phyloP scores from a whole-genome alignment of 2,113 vertebrate species.

The Bufo gargarizans region DNA sequence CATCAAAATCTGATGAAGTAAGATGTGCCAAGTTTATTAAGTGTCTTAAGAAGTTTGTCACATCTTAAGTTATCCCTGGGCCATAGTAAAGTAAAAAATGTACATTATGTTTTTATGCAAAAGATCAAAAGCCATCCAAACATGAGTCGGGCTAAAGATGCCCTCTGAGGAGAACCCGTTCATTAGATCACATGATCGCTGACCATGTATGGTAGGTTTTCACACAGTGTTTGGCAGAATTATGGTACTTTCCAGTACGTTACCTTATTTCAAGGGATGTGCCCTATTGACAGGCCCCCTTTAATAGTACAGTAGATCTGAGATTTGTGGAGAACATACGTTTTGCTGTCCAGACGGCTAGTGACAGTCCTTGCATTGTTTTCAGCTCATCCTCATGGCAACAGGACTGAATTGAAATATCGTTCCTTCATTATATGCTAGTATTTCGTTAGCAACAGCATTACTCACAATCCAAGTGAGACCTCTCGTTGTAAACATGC shows the following conservation, averaged over 20 bases:
- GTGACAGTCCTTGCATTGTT: background rate
- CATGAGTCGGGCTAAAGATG: no score
- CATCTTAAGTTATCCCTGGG: no score
- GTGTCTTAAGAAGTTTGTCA: no score
- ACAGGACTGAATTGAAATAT: background rate
- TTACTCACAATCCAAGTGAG: background rate
- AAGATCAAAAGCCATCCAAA: no score
- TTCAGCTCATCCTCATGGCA: constrained; percentile 12
- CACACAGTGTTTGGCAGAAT: no score
- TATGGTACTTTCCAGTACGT: background rate
- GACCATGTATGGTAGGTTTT: no score
- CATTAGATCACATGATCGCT: no score
- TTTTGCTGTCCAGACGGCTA: background rate
- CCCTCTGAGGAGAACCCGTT: no score
- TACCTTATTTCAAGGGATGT: background rate
- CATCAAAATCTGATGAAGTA: no score
- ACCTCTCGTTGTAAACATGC: background rate
- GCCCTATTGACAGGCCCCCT: background rate
- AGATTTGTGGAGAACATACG: background rate
- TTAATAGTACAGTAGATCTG: constrained; percentile 4
- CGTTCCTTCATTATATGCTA: background rate
- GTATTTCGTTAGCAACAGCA: background rate
- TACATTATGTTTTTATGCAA: no score
- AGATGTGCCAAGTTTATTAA: no score
- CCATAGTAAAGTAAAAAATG: no score